A percentile compares a stretch with the other conserved stretches of the same genome.
These are phyloP conservation scores for Nephotettix cincticeps DNA, from an alignment of 1,140 invertebrate species.

Conservation along the genomic window DNA sequence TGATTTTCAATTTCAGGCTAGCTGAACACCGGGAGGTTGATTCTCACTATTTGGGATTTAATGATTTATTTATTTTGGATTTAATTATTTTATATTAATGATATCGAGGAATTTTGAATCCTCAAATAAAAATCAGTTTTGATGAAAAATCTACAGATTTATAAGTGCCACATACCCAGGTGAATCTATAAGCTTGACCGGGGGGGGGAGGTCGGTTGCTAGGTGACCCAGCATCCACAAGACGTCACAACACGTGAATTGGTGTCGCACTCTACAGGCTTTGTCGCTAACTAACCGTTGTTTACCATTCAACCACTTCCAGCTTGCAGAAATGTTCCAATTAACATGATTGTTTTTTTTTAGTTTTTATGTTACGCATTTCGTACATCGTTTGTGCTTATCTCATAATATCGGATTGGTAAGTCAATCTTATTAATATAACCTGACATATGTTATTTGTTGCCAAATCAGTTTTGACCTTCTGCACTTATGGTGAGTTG, in stretches of 20 bases:
- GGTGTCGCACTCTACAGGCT: slow-evolving; percentile 4
- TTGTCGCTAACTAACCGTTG: slow-evolving; percentile 3
- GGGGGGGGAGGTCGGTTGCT: slow-evolving; percentile 6
- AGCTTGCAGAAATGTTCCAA: neutral
- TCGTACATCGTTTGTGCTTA: neutral
- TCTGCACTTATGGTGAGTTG: slow-evolving; percentile 5
- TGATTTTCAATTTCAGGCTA: no score
- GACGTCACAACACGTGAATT: slow-evolving; percentile 19
- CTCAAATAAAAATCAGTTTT: no score
- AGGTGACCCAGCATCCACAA: slow-evolving; percentile 15
- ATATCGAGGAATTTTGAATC: no score
- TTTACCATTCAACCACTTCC: slow-evolving; percentile 6
- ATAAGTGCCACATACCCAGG: no score
- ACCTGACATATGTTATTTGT: neutral
- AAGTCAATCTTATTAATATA: neutral
- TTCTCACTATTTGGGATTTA: no score
- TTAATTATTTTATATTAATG: no score
- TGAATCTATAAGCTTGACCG: neutral
- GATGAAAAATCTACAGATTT: no score
- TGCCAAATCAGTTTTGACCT: neutral
- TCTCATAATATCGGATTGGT: neutral
- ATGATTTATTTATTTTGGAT: no score
- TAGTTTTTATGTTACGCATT: neutral
- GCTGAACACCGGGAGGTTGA: no score
- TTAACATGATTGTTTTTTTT: neutral